phyloP scores from a whole-genome alignment of 2,888 invertebrate species.

The Volucella inflata region DNA sequence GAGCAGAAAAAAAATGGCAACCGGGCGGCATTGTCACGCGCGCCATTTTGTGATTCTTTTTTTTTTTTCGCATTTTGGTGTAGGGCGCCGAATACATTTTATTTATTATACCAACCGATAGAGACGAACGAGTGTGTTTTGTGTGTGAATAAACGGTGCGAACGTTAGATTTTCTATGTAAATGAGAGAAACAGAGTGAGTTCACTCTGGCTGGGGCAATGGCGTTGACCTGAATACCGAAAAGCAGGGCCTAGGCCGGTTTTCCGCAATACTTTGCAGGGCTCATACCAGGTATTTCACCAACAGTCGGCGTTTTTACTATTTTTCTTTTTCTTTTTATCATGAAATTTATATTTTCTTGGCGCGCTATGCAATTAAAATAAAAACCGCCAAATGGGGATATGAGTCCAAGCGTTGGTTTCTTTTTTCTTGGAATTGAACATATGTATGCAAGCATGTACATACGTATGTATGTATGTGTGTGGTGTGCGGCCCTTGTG shows the following conservation, averaged over 20 bases:
- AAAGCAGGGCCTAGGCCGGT: slow-evolving; percentile 20
- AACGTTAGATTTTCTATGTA: neutral
- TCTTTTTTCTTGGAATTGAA: too few species aligned
- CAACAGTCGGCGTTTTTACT: neutral
- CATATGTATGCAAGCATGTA: too few species aligned
- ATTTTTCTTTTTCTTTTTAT: neutral
- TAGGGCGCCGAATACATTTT: too few species aligned
- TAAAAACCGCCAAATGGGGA: too few species aligned
- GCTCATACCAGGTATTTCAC: too few species aligned
- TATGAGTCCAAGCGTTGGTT: too few species aligned
- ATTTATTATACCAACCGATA: too few species aligned
- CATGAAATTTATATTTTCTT: too few species aligned
- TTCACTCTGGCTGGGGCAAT: slow-evolving; percentile 12
- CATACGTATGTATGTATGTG: too few species aligned
- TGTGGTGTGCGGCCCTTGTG: too few species aligned
- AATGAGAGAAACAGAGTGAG: slow-evolving; percentile 24
- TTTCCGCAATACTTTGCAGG: slow-evolving; percentile 32
- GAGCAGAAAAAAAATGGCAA: slow-evolving; percentile 54
- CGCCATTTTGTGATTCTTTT: slow-evolving; percentile 77
- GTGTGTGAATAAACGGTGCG: neutral
- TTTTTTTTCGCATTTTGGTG: slow-evolving; percentile 37
- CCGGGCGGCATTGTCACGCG: slow-evolving; percentile 62
- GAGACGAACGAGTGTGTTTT: too few species aligned
- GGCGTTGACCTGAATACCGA: slow-evolving; percentile 68
- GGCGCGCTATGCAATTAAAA: too few species aligned